Evolutionary conservation across 2,888 invertebrate species (phyloP).

Genomic region (Heliconius cydno): DNA sequence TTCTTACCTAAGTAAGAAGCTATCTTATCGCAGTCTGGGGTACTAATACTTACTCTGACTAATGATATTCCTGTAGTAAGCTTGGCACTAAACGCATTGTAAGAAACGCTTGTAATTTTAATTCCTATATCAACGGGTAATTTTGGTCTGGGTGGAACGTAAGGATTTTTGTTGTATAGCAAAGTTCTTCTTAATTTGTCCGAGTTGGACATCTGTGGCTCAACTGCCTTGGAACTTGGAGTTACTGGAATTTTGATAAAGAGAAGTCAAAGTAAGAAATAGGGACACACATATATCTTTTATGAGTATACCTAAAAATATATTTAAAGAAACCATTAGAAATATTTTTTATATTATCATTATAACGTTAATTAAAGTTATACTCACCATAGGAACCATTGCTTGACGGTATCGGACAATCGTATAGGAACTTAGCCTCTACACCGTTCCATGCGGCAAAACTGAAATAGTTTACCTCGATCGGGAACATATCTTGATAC

Average conservation of each 20-base stretch:
- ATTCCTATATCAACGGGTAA: constrained; percentile 61
- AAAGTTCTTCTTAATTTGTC: constrained; percentile 81
- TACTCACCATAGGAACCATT: constrained; percentile 57
- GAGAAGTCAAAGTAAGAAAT: neutral
- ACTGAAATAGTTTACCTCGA: constrained; percentile 86
- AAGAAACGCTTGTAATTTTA: constrained; percentile 63
- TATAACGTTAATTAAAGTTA: neutral
- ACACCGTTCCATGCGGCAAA: constrained; percentile 87
- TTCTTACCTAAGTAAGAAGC: too few species aligned
- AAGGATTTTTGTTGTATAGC: constrained; percentile 75
- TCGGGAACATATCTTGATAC: constrained; percentile 83
- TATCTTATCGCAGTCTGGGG: too few species aligned
- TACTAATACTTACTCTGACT: constrained; percentile 65
- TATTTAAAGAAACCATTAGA: too few species aligned
- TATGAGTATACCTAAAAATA: too few species aligned
- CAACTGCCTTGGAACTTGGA: constrained; percentile 67
- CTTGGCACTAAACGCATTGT: constrained; percentile 65
- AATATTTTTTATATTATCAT: neutral
- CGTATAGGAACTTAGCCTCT: constrained; percentile 87
- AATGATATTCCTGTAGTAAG: constrained; percentile 65
- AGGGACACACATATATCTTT: too few species aligned
- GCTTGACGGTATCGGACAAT: constrained; percentile 79
- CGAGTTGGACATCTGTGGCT: constrained; percentile 70
- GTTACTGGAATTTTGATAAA: constrained; percentile 48
- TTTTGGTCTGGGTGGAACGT: constrained; percentile 57